A percentile compares a stretch with the other conserved stretches of the same genome.
Conservation (phyloP, 2,888 invertebrate genomes). For the Platynereis dumerilii region DNA sequence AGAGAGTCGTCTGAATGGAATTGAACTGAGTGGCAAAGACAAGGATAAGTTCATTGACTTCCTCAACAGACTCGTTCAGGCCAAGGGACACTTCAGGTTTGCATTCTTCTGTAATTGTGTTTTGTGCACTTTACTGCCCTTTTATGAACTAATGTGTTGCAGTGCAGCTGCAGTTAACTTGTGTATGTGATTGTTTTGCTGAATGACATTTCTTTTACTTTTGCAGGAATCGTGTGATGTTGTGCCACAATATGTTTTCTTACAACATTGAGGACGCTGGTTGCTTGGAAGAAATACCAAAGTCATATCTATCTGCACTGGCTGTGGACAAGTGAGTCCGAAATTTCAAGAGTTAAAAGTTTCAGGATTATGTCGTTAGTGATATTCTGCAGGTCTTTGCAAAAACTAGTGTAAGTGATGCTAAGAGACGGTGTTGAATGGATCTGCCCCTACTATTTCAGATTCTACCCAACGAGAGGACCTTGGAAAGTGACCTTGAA, state of each 20-base stretch:
- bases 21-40: slow-evolving; percentile 71
- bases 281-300: slow-evolving; percentile 75
- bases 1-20: slow-evolving; percentile 84
- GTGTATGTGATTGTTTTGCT: slow-evolving; percentile 7
- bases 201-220: too few relatives aligned
- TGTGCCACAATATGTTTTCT: slow-evolving; percentile 73
- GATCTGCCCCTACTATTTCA: too few relatives aligned
- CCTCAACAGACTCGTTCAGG: slow-evolving; percentile 68
- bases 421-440: too few relatives aligned
- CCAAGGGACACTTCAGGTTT: slow-evolving; percentile 70
- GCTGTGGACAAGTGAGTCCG: slow-evolving; percentile 68
- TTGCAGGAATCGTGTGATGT: slow-evolving; percentile 51
- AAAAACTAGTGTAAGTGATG: too few relatives aligned
- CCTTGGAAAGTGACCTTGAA: slow-evolving; percentile 86
- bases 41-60: slow-evolving; percentile 69
- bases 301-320: slow-evolving; percentile 71
- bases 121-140: background rate
- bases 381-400: too few relatives aligned
- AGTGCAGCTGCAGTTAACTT: slow-evolving; percentile 66
- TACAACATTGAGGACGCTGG: slow-evolving; percentile 73
- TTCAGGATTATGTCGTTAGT: background rate
- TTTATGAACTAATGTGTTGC: background rate
- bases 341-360: background rate
- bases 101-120: background rate
- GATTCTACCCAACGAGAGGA: slow-evolving; percentile 68